Base-by-base conservation (phyloP, 37 sponge, comb jelly and placozoan genomes). In the Diacarnus erythraeanus region DNA sequence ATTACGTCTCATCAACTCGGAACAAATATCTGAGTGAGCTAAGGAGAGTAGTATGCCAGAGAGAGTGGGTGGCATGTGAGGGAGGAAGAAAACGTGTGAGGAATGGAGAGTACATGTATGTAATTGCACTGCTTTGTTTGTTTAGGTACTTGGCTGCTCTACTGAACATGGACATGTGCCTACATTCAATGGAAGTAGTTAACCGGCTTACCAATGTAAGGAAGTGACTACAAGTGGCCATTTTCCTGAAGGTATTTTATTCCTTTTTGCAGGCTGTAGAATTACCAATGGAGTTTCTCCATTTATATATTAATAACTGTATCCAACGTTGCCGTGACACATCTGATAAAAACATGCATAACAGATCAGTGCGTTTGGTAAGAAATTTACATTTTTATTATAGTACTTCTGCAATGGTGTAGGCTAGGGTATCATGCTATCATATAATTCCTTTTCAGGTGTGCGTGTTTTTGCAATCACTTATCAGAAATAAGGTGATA, bases 151-250 rank as follows among this genome's bases (percentile, higher is more conserved):
- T 95, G 33, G 81, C 87, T 34, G 86, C 91, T 18, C 85, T 98
- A 8, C 90, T 95, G 12, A 92, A 92, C 40, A 98, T 98, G 98
- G 94, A 98, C 33, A 93, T 98, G 92, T 90, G 89, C 29, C 83
- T 98, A 8, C 98, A 98, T 59, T 98, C 98, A 2, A 98, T 98
- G 92, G 98, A 98, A 77, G 98, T 98, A 12, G 88, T 92, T 73
- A 97, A 97, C 81, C 77, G 92, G 59, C 88, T 94, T 20, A 94
- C 95, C 31, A 87, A 85, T 3, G 91, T 90, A 74, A 57, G 38
- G 3, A 17, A 31, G 21, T 42, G 6, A 18, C 43, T 61, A 9
- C 15, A 10, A 38, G 47, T 27, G 43, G 22, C 69, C 3, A 51
- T 80, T 23, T 51, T 37, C n/a, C n/a, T n/a, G n/a, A n/a, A n/a